Evolutionary conservation across 2,797 vertebrate species (phyloP), one percentile per base, ranked within the genome.

Genomic region (Cryptoprocta ferox): DNA sequence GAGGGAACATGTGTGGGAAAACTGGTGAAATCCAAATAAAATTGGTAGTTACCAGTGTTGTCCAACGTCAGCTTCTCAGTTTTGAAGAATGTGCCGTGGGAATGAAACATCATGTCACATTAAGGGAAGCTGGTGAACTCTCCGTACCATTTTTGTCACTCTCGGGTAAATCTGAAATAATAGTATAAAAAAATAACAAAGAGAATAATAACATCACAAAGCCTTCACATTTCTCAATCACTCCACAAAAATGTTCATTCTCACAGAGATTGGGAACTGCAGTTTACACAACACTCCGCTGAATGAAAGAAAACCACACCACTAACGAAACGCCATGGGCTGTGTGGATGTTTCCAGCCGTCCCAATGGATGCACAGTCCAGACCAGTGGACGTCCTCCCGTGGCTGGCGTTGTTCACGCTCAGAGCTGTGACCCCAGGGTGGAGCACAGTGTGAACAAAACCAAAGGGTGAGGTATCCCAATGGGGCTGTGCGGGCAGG

Each of bases 121-220:
- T 68, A 63, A 84, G 37, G 81, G 32, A 70, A 81, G 61, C 35
- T 11, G 50, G 30, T 42, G n/a, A 53, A 71, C 48, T 53, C 76
- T 71, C 48, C 37, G 13, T 30, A 28, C 37, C 61, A 35, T 56
- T 79, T 76, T 84, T 37, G 37, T 48, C n/a, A n/a, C 6, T 61
- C 50, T 71, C 59, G 53, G 92, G 56, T 82, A 85, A 70, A 94
- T 85, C 45, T 65, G 39, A 87, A 84, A 80, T n/a, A 79, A 75
- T 71, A 50, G 19, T 15, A 26, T 83, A 66, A 78, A 93, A 93
- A 90, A 82, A 56, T 76, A 61, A 24, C 19, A 73, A n/a, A 14
- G 56, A 71, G 45, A 87, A n/a, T 35, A 81, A 84, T 12, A 75
- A 89, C 63, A 63, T 63, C 59, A 81, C 59, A 81, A 68, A 65